Evolutionary conservation across 1,140 invertebrate genomes (phyloP), one percentile per base, ranked within the genome.

Genomic region (Lordiphosa clarofinis): DNA sequence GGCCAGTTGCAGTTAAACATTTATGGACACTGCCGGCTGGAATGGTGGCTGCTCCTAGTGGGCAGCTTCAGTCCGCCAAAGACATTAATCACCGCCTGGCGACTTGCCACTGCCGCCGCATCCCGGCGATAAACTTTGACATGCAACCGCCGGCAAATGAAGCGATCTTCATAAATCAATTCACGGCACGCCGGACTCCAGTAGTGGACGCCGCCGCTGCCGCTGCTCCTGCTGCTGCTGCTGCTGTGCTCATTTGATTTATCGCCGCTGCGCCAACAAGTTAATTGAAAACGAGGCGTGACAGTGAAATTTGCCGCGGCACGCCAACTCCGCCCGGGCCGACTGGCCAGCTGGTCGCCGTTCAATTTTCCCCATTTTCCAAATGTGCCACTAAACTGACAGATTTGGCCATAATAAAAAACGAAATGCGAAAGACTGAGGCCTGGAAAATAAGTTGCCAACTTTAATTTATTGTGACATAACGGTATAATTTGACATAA

Each of bases 401-500:
- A 81, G 76, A 82, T 81, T 81, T 81, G 76, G 76, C 72, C 78
- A 81, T 81, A 81, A 81, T 82, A 81, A 74, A 79, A 79, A 81
- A 81, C 68, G 59, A 74, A 82, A 81, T 72, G 64, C 64, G 46
- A 66, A 68, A 60, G 35, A 52, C 42, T 1, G 40, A 11, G 58
- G 74, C 81, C 72, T 82, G 78, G 73, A 72, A 84, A 87, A 84
- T 84, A 87, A 87, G 84, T 87, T 87, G 84, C 70, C 78, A 87
- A 76, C 84, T 84, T 87, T 87, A 87, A 87, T 87, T 87, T 84
- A 87, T 87, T 84, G 84, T 87, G 84, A 87, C 84, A 84, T 87
- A 87, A 84, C 84, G 70, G 72, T 84, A 84, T 87, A 87, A 87
- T 87, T 84, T 84, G 84, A 87, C 84, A 87, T 87, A 87, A 87